Evolutionary conservation across 37 sponge, comb jelly and placozoan genomes (phyloP), one percentile per base, ranked within the genome.

Genomic region (Sycon ciliatum): DNA sequence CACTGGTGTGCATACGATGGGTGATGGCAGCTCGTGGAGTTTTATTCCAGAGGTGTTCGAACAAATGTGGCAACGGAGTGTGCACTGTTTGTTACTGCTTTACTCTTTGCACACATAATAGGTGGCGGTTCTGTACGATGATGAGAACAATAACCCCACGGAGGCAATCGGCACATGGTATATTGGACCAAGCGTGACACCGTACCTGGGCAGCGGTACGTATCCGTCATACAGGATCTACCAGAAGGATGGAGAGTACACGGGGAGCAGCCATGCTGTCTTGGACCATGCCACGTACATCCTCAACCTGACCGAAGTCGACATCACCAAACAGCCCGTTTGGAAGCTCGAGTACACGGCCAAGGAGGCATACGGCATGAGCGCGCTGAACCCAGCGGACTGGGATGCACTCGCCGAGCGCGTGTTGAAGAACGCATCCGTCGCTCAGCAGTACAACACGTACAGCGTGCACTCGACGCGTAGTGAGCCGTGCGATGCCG

Each of bases 291-390:
- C 63, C 32, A 28, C 27, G 31, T 90, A 74, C 68, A 84, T 79
- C 34, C 3, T 90, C 37, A 85, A 95, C 55, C 38, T 95, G 42
- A 85, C 81, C 32, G 73, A 87, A 38, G 92, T 89, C 16, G 87
- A 90, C 56, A 26, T 58, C 1, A 74, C 73, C 18, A 77, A 90
- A 64, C 76, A 79, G 28, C 36, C 88, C 0, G 73, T 71, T 4
- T 95, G 97, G 97, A 38, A 76, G 38, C 31, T 71, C 35, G 89
- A 90, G 75, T 95, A 95, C 61, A 73, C 83, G 24, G 86, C 97
- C 3, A 22, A 28, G 27, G 46, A 72, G 13, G 82, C 72, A 16
- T 91, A 87, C 54, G 80, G 62, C 2, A 76, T 92, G 82, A 70
- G n/a, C n/a, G 58, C 65, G 0, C 74, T 75, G 33, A 62, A 78